Evolutionary conservation across 1,140 invertebrate species (phyloP).

Genomic region (Ostrea denselamellosa): DNA sequence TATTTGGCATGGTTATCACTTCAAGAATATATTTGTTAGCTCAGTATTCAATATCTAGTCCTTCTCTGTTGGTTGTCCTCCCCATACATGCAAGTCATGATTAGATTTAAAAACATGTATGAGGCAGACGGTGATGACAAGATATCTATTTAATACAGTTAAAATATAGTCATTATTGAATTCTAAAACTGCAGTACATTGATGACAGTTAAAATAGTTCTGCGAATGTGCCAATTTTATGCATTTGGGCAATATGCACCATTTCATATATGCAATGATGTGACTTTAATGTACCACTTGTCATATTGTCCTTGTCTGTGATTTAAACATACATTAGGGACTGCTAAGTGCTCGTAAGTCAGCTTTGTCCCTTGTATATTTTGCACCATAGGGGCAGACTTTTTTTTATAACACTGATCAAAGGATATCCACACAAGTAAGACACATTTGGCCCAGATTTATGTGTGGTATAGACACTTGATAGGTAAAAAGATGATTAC

Average conservation of each 20-base stretch:
- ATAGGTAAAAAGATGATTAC: not conserved
- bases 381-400: not conserved
- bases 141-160: too few species aligned
- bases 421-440: not conserved
- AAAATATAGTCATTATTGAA: too few species aligned
- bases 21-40: too few species aligned
- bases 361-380: not conserved
- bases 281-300: not conserved
- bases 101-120: too few species aligned
- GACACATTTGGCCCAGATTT: not conserved
- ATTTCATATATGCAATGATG: not conserved
- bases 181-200: too few species aligned
- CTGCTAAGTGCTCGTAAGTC: not conserved
- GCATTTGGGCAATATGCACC: not conserved
- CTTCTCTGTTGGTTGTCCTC: too few species aligned
- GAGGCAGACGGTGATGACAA: too few species aligned
- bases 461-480: not conserved
- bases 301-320: not conserved
- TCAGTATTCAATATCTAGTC: too few species aligned
- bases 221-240: not conserved
- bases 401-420: not conserved
- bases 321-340: not conserved
- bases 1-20: too few species aligned
- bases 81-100: too few species aligned
- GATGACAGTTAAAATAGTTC: not conserved